phyloP scores from a whole-genome alignment of 2,797 vertebrate genomes.

The Cyclopterus lumpus region DNA sequence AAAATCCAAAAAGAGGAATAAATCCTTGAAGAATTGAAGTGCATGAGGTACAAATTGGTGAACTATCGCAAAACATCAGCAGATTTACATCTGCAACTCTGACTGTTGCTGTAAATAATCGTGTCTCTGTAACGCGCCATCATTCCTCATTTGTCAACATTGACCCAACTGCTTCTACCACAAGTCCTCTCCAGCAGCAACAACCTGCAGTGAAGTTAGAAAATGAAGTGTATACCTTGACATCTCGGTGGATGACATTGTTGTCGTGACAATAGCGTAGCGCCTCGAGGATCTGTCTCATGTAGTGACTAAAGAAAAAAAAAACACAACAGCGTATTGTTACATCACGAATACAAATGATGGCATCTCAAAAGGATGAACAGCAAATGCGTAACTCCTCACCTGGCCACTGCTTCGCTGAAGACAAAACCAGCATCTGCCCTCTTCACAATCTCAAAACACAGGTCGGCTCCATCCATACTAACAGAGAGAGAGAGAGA shows the following conservation, averaged over 20 bases:
- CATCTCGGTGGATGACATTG: conserved; percentile 98
- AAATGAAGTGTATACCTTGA: conserved; percentile 87
- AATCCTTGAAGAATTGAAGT: not conserved
- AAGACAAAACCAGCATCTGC: conserved; percentile 98
- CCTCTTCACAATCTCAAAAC: conserved; percentile 98
- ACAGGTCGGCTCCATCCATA: conserved; percentile 95
- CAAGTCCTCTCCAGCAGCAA: not conserved
- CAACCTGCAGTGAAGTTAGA: not conserved
- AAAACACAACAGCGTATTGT: not conserved
- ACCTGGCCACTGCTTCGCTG: conserved; percentile 99
- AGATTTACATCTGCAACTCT: not conserved
- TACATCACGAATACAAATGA: not conserved
- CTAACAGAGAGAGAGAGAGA: too few relatives aligned
- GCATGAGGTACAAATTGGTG: not conserved
- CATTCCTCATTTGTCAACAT: not conserved
- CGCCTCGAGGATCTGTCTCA: conserved; percentile 98
- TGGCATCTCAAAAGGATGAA: not conserved
- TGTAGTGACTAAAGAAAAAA: conserved; percentile 91
- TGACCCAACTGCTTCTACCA: not conserved
- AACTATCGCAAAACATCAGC: too few relatives aligned
- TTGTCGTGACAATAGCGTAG: conserved; percentile 99
- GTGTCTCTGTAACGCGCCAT: not conserved
- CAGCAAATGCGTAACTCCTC: conserved; percentile 74
- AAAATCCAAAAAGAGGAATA: not conserved
- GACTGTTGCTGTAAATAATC: not conserved